These are phyloP conservation scores for Drosophila kepulauana DNA, from an alignment of 1,140 invertebrate genomes.

Conservation along the genomic window DNA sequence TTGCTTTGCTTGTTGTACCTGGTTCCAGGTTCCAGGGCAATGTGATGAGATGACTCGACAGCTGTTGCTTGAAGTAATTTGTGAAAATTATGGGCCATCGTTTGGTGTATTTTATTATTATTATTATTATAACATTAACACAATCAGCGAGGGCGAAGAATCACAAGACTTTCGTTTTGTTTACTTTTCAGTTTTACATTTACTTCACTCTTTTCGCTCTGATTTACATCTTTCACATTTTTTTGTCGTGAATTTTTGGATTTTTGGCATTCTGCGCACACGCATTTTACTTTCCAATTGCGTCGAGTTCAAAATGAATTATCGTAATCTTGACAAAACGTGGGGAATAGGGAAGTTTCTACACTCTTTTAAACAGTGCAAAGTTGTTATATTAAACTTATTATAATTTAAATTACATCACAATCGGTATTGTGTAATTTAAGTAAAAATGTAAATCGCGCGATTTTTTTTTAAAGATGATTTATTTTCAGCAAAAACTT, in stretches of 20 bases:
- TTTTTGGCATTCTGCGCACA: conserved; percentile 68
- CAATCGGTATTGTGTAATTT: too few relatives aligned
- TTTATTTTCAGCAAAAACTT: too few relatives aligned
- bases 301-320: conserved; percentile 20
- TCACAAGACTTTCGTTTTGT: conserved; percentile 28
- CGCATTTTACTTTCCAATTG: conserved; percentile 61
- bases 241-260: neutral
- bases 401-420: too few relatives aligned
- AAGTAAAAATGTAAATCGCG: too few relatives aligned
- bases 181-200: conserved; percentile 22
- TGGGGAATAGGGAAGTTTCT: neutral
- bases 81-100: conserved; percentile 67
- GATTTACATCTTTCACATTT: conserved; percentile 23
- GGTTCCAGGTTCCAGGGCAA: conserved; percentile 21
- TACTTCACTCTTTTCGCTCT: conserved; percentile 22
- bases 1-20: neutral
- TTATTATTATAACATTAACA: conserved; percentile 60
- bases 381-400: too few relatives aligned
- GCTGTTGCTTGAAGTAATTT: conserved; percentile 60
- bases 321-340: neutral
- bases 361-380: neutral
- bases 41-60: conserved; percentile 45
- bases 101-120: conserved; percentile 64
- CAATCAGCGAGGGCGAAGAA: conserved; percentile 33
- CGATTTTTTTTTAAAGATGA: too few relatives aligned